Percentiles rank a stretch among this genome's conserved stretches.
phyloP scores from a whole-genome alignment of 2,113 vertebrate genomes.

The Clupea harengus region DNA sequence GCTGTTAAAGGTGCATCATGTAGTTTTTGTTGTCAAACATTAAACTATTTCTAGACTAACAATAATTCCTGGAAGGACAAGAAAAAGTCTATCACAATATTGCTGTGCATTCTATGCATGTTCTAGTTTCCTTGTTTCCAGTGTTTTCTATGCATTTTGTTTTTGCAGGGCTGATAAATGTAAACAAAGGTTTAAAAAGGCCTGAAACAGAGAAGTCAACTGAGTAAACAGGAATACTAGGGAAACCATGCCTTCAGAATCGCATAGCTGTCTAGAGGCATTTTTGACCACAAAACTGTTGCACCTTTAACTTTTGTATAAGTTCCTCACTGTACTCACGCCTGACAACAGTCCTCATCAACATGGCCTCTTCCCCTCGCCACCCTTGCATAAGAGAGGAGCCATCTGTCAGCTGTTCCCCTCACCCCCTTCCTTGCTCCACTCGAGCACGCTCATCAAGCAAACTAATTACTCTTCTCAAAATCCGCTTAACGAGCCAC shows the following conservation, averaged over 20 bases:
- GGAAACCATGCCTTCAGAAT: background rate
- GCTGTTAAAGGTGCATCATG: too few species aligned
- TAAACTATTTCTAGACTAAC: too few species aligned
- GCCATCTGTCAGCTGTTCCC: constrained; percentile 23
- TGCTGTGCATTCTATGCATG: too few species aligned
- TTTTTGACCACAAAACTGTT: too few species aligned
- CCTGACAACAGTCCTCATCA: background rate
- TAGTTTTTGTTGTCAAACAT: too few species aligned
- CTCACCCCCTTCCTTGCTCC: constrained; percentile 1
- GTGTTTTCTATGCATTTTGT: too few species aligned
- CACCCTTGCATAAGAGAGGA: background rate
- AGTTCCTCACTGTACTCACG: background rate
- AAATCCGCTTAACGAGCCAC: constrained; percentile 51
- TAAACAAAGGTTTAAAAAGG: background rate
- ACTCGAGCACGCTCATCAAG: constrained; percentile 44
- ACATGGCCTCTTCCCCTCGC: background rate
- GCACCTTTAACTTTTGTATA: background rate
- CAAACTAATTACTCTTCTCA: constrained; percentile 52
- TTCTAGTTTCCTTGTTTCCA: too few species aligned
- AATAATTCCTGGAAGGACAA: too few species aligned
- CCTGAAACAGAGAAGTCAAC: background rate
- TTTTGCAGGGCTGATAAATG: background rate
- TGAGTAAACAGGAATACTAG: background rate
- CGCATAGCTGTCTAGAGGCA: too few species aligned
- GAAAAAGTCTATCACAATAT: too few species aligned